Conservation (phyloP, 2,888 invertebrate species). For the Branchellion lobata region DNA sequence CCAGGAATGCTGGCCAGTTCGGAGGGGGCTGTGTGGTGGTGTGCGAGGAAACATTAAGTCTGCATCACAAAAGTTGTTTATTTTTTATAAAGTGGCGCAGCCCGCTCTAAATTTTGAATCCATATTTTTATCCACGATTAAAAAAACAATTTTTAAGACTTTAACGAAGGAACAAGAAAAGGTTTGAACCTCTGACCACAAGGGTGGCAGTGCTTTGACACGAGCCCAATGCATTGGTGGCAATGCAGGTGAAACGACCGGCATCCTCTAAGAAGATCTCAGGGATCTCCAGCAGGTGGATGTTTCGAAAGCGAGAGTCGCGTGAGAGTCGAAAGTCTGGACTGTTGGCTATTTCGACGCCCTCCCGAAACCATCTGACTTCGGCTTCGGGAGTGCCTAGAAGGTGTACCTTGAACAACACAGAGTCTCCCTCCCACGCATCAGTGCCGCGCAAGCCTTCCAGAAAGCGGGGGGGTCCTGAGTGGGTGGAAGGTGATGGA, state of each 20-base stretch:
- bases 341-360: slow-evolving; percentile 62
- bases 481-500: slow-evolving; percentile 55
- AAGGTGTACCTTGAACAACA: slow-evolving; percentile 58
- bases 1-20: slow-evolving; percentile 4
- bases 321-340: slow-evolving; percentile 61
- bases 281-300: slow-evolving; percentile 56
- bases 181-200: background rate
- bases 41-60: background rate
- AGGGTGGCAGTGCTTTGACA: slow-evolving; percentile 41
- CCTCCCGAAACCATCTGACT: slow-evolving; percentile 61
- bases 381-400: slow-evolving; percentile 59
- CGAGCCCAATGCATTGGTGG: slow-evolving; percentile 60
- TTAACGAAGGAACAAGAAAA: too few relatives aligned
- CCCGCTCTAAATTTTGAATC: background rate
- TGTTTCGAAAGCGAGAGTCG: slow-evolving; percentile 52
- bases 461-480: slow-evolving; percentile 78
- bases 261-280: slow-evolving; percentile 66
- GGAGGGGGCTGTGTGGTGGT: background rate
- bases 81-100: too few relatives aligned
- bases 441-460: slow-evolving; percentile 75
- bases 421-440: slow-evolving; percentile 63
- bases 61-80: background rate
- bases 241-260: slow-evolving; percentile 61
- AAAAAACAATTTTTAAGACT: background rate
- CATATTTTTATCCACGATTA: background rate